Evolutionary conservation across 2,888 invertebrate species (phyloP).

Genomic region (Xestobium rufovillosum): DNA sequence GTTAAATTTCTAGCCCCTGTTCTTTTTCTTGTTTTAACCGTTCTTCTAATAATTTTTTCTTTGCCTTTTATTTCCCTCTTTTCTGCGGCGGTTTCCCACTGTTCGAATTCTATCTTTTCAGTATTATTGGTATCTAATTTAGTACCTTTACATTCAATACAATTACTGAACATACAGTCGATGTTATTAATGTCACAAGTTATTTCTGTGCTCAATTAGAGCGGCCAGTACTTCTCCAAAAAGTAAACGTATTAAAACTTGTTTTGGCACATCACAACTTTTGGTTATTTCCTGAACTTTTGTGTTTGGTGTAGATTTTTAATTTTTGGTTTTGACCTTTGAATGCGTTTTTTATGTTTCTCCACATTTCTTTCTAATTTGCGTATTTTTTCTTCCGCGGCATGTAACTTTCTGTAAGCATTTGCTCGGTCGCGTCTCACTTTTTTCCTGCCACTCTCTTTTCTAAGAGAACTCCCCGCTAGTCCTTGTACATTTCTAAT

Average conservation of each 20-base stretch:
- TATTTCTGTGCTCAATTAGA: slow-evolving; percentile 7
- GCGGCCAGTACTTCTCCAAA: slow-evolving; percentile 5
- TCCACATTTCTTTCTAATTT: slow-evolving; percentile 2
- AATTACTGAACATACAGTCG: slow-evolving; percentile 7
- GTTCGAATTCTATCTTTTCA: slow-evolving; percentile 5
- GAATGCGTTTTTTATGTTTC: slow-evolving; percentile 4
- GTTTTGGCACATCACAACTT: slow-evolving; percentile 4
- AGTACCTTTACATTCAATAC: slow-evolving; percentile 5
- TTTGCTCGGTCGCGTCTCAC: slow-evolving; percentile 4
- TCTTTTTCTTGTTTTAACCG: not conserved
- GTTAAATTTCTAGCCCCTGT: slow-evolving; percentile 1
- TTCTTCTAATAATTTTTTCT: not conserved
- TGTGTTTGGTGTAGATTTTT: not conserved
- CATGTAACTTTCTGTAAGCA: slow-evolving; percentile 1
- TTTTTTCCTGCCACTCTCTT: not conserved
- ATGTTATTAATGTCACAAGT: slow-evolving; percentile 4
- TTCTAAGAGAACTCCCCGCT: too few relatives aligned
- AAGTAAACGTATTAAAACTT: slow-evolving; percentile 4
- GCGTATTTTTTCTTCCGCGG: too few relatives aligned
- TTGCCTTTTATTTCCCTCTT: slow-evolving; percentile 2
- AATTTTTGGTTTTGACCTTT: slow-evolving; percentile 2
- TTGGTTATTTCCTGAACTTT: slow-evolving; percentile 5
- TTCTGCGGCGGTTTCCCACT: slow-evolving; percentile 2
- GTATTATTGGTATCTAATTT: not conserved
- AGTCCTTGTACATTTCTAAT: not conserved